phyloP scores from a whole-genome alignment of 2,888 invertebrate genomes.

The Nemotelus pantherinus region DNA sequence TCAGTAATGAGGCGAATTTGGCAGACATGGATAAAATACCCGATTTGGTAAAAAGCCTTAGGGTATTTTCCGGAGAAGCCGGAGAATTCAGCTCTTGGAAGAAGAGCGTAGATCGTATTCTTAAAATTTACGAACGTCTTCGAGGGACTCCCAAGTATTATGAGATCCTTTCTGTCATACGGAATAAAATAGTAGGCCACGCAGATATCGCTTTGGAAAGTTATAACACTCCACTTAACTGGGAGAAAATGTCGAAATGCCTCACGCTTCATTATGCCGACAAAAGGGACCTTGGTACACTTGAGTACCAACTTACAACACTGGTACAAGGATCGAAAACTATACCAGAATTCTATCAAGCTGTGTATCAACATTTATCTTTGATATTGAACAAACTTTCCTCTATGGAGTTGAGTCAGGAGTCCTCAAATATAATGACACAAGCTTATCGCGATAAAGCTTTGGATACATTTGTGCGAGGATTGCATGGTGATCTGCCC shows the following conservation, averaged over 20 bases:
- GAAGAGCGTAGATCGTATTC: slow-evolving; percentile 16
- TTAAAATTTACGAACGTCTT: slow-evolving; percentile 15
- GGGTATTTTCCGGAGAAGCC: slow-evolving; percentile 11
- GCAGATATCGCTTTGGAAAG: slow-evolving; percentile 46
- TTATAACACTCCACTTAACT: slow-evolving; percentile 45
- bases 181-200: slow-evolving; percentile 48
- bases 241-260: slow-evolving; percentile 44
- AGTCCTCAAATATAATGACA: slow-evolving; percentile 14
- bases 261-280: slow-evolving; percentile 47
- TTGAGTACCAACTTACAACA: slow-evolving; percentile 44
- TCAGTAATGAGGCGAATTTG: not conserved
- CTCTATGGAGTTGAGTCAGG: slow-evolving; percentile 37
- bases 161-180: slow-evolving; percentile 26
- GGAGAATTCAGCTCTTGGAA: slow-evolving; percentile 34
- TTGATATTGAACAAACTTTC: slow-evolving; percentile 35
- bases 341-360: slow-evolving; percentile 44
- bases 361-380: slow-evolving; percentile 39
- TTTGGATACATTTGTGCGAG: slow-evolving; percentile 44
- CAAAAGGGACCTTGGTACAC: slow-evolving; percentile 38
- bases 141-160: slow-evolving; percentile 25
- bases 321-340: slow-evolving; percentile 39
- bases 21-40: slow-evolving; percentile 4
- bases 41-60: slow-evolving; percentile 28
- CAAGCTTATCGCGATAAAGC: slow-evolving; percentile 45
- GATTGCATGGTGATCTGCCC: slow-evolving; percentile 38